Evolutionary conservation across 1,140 invertebrate species (phyloP).

Genomic region (Drosophila biarmipes): DNA sequence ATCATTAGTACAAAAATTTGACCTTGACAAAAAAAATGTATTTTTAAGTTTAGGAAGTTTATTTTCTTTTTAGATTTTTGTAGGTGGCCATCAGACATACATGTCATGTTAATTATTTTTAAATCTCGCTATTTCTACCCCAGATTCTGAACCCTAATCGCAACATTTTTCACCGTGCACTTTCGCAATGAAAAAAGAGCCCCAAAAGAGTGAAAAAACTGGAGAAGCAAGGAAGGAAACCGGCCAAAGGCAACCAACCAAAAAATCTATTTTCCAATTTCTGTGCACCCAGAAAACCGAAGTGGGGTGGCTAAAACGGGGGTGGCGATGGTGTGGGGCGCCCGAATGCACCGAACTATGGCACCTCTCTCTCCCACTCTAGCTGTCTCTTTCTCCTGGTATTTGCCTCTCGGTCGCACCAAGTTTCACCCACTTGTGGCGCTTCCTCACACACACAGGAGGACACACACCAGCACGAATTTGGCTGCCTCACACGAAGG

Average conservation of each 20-base stretch:
- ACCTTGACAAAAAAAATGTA: no score
- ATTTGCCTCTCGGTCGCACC: constrained; percentile 22
- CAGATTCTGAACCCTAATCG: no score
- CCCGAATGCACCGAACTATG: constrained; percentile 58
- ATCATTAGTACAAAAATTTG: no score
- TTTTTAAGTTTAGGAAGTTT: no score
- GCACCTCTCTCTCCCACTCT: not conserved
- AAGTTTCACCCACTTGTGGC: constrained; percentile 72
- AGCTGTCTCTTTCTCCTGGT: constrained; percentile 1
- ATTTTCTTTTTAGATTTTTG: no score
- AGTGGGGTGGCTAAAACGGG: constrained; percentile 3
- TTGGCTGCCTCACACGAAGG: constrained; percentile 68
- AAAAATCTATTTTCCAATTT: constrained; percentile 84
- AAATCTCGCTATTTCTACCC: no score
- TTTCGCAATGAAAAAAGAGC: constrained; percentile 21
- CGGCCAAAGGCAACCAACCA: constrained; percentile 75
- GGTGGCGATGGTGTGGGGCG: constrained; percentile 5
- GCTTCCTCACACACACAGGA: constrained; percentile 57
- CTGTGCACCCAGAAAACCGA: constrained; percentile 59
- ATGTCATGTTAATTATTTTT: no score
- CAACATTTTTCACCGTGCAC: not conserved
- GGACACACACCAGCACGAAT: constrained; percentile 50
- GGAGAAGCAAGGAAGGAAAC: constrained; percentile 39
- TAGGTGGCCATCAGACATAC: no score
- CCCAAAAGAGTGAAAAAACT: constrained; percentile 16